Percentiles rank a stretch among this genome's conserved stretches.
phyloP scores from a whole-genome alignment of 2,797 vertebrate species.

The Tympanoctomys barrerae region DNA sequence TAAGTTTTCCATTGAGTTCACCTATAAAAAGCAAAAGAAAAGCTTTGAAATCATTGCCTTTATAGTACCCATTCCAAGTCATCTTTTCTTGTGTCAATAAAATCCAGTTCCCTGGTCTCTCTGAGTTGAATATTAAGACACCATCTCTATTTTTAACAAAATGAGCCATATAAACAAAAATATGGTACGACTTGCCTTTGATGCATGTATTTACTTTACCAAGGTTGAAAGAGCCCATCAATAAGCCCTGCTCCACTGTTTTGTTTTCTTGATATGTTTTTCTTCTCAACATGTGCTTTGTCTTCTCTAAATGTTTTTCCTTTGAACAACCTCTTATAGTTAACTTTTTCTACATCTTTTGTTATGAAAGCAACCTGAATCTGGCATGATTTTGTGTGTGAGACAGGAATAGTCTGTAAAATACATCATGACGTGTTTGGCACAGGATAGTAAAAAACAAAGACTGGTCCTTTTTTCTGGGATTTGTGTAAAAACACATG shows the following conservation, averaged over 20 bases:
- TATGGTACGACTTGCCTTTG: conserved; percentile 19
- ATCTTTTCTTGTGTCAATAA: not conserved
- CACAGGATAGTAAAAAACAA: conserved; percentile 36
- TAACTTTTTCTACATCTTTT: conserved; percentile 66
- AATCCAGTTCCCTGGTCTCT: conserved; percentile 48
- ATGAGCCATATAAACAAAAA: not conserved
- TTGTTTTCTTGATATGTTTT: conserved; percentile 33
- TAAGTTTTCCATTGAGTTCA: conserved; percentile 58
- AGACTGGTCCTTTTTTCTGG: not conserved
- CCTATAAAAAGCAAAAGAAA: conserved; percentile 49
- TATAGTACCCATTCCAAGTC: conserved; percentile 35
- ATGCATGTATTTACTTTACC: conserved; percentile 58
- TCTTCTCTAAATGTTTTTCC: conserved; percentile 64
- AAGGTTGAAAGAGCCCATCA: conserved; percentile 33
- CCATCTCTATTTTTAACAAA: conserved; percentile 36
- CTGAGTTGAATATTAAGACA: not conserved
- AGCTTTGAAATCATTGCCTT: conserved; percentile 50
- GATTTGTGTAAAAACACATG: conserved; percentile 41
- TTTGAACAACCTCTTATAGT: conserved; percentile 36
- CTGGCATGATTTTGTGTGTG: conserved; percentile 47
- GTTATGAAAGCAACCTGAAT: conserved; percentile 78
- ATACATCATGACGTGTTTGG: conserved; percentile 53
- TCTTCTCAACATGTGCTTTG: conserved; percentile 37
- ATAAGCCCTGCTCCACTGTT: conserved; percentile 3
- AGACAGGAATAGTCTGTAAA: conserved; percentile 58